Conservation (phyloP, 2,113 vertebrate genomes). For the Polypterus senegalus region DNA sequence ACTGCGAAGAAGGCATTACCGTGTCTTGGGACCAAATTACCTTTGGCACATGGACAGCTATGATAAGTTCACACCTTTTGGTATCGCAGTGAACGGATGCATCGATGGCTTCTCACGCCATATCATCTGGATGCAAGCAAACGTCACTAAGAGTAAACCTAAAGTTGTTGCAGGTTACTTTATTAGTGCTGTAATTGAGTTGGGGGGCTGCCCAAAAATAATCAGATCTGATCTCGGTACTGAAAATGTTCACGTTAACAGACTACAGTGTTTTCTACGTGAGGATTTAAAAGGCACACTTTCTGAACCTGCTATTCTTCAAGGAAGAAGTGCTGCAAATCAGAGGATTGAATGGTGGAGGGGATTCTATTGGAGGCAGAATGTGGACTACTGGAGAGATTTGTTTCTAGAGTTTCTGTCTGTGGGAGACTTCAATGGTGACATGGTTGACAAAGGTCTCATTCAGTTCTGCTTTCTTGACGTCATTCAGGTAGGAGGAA, state of each 20-base stretch:
- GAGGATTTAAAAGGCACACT: not conserved
- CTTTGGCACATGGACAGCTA: constrained; percentile 16
- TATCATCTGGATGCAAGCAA: constrained; percentile 18
- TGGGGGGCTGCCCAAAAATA: constrained; percentile 10
- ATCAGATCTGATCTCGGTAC: constrained; percentile 13
- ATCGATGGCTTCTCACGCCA: constrained; percentile 17
- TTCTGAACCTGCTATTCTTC: constrained; percentile 3
- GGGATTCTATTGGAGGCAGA: constrained; percentile 13
- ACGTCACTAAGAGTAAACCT: constrained; percentile 12
- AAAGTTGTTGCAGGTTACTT: constrained; percentile 14
- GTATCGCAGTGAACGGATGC: constrained; percentile 17
- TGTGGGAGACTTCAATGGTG: constrained; percentile 9
- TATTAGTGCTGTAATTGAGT: constrained; percentile 4
- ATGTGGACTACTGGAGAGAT: constrained; percentile 9
- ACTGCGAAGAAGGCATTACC: no score
- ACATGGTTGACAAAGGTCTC: constrained; percentile 13
- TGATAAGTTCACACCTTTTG: constrained; percentile 11
- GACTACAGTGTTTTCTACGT: constrained; percentile 8
- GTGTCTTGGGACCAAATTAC: not conserved
- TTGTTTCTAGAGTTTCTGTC: constrained; percentile 14
- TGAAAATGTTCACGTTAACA: constrained; percentile 14
- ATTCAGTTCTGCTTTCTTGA: constrained; percentile 17
- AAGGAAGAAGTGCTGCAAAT: constrained; percentile 14
- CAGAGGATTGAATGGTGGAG: constrained; percentile 17
- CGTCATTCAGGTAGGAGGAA: constrained; percentile 5